phyloP scores from a whole-genome alignment of 2,113 vertebrate species.

The Poeciliopsis occidentalis region DNA sequence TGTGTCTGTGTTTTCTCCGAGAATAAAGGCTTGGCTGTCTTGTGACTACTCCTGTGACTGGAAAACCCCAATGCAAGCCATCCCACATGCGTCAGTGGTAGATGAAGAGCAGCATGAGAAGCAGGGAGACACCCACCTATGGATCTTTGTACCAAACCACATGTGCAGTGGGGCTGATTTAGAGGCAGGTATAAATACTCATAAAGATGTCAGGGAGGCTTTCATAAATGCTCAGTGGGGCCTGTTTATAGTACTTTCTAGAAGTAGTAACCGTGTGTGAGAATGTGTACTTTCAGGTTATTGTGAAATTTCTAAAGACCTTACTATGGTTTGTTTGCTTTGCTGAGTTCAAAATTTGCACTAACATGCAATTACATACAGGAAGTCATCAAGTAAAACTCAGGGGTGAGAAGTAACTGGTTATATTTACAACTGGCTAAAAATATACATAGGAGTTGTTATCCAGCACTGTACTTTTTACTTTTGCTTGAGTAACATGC shows the following conservation, averaged over 20 bases:
- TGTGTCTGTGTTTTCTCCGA: constrained; percentile 29
- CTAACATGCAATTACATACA: constrained; percentile 6
- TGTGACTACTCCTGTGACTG: constrained; percentile 51
- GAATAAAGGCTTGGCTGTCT: constrained; percentile 70
- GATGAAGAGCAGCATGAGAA: constrained; percentile 18
- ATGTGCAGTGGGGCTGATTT: neutral
- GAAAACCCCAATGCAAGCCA: constrained; percentile 66
- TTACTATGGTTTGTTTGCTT: constrained; percentile 11
- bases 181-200: constrained; percentile 11
- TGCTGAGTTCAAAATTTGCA: constrained; percentile 19
- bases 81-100: constrained; percentile 64
- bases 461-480: neutral
- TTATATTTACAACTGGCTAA: neutral
- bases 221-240: neutral
- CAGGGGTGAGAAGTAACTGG: neutral
- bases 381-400: neutral
- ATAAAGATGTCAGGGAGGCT: neutral
- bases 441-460: no score
- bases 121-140: constrained; percentile 25
- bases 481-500: neutral
- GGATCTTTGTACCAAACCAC: constrained; percentile 10
- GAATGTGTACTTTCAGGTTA: constrained; percentile 13
- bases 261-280: neutral
- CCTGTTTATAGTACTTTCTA: neutral
- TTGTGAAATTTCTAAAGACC: constrained; percentile 33